A percentile compares a stretch with the other conserved stretches of the same genome.
phyloP scores from a whole-genome alignment of 2,797 vertebrate genomes.

The Streptopelia turtur region DNA sequence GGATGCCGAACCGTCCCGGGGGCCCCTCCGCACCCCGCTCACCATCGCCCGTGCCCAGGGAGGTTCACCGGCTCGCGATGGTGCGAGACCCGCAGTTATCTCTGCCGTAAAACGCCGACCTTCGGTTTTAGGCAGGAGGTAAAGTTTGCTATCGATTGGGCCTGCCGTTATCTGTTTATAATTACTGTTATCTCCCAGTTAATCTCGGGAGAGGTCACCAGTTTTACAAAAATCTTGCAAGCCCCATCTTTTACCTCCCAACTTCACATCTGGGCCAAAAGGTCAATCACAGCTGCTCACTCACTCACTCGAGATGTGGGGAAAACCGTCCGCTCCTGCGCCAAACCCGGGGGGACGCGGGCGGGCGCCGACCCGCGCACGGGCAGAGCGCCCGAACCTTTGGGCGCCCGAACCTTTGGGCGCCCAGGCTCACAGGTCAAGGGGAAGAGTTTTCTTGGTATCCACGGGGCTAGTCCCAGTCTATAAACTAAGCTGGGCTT shows the following conservation, averaged over 20 bases:
- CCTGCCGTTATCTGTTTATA: slow-evolving; percentile 42
- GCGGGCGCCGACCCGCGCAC: rapidly evolving
- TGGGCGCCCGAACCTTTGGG: rapidly evolving
- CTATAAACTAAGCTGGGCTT: background rate
- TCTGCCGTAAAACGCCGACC: slow-evolving; percentile 17
- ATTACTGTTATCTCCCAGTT: slow-evolving; percentile 63
- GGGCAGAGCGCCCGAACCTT: background rate
- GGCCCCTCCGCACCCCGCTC: rapidly evolving
- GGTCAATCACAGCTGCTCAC: slow-evolving; percentile 20
- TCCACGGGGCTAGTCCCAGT: rapidly evolving
- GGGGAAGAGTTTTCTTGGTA: background rate
- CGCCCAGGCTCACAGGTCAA: background rate
- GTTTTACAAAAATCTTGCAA: slow-evolving; percentile 55
- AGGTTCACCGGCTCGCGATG: rapidly evolving
- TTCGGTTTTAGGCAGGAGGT: slow-evolving; percentile 54
- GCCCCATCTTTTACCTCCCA: background rate
- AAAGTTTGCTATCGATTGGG: slow-evolving; percentile 55
- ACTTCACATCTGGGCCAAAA: slow-evolving; percentile 55
- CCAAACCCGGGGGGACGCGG: rapidly evolving
- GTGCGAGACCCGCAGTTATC: background rate
- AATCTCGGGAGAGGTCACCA: slow-evolving; percentile 58
- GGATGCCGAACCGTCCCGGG: rapidly evolving
- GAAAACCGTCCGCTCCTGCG: background rate
- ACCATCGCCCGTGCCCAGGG: background rate
- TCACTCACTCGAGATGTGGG: background rate